Conservation (phyloP, 2,797 vertebrate genomes). For the Rhynchonycteris naso region DNA sequence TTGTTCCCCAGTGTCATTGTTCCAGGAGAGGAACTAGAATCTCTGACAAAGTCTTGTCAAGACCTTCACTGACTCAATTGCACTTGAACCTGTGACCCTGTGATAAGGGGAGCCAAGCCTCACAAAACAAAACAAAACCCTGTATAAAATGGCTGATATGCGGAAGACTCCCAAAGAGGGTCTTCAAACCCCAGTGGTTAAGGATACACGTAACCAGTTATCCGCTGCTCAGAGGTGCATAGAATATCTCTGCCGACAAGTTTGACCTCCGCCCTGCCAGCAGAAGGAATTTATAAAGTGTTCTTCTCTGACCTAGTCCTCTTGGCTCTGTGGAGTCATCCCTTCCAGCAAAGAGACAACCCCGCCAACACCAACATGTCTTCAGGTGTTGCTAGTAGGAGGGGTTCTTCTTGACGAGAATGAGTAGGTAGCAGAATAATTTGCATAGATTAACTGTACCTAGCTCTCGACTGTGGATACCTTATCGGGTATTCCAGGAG, state of each 20-base stretch:
- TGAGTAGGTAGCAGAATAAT: background rate
- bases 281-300: background rate
- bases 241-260: background rate
- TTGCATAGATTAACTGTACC: background rate
- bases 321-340: background rate
- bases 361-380: background rate
- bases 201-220: background rate
- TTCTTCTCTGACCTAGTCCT: background rate
- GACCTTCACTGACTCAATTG: background rate
- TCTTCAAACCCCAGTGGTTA: background rate
- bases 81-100: background rate
- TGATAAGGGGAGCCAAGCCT: background rate
- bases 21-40: background rate
- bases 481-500: background rate
- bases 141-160: background rate
- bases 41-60: background rate
- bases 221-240: background rate
- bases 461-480: background rate
- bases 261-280: background rate
- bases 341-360: background rate
- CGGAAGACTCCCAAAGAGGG: background rate
- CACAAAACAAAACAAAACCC: background rate
- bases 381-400: background rate
- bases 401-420: background rate
- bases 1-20: too few species aligned